Conservation (phyloP, 2,888 invertebrate species). For the Electrophaes corylata region DNA sequence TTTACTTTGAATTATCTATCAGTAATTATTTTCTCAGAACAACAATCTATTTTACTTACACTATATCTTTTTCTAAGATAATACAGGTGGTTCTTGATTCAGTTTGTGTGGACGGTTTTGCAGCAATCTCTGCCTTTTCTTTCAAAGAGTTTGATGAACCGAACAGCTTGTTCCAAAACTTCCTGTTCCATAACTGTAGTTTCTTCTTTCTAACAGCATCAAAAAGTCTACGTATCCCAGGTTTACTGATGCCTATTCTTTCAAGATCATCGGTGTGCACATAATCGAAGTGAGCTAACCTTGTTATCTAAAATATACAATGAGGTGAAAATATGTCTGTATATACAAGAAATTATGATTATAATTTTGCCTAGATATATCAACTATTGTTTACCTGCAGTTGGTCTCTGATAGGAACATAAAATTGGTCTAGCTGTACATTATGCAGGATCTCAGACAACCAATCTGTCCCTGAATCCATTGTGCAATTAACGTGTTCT, state of each 20-base stretch:
- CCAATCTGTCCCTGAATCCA: conserved; percentile 88
- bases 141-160: conserved; percentile 74
- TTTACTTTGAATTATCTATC: not conserved
- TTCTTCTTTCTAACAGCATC: conserved; percentile 96
- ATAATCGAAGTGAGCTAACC: conserved; percentile 97
- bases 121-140: conserved; percentile 79
- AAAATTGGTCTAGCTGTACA: conserved; percentile 96
- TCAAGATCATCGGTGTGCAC: conserved; percentile 98
- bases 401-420: conserved; percentile 94
- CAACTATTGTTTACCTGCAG: conserved; percentile 86
- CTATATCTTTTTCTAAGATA: conserved; percentile 93
- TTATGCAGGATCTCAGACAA: conserved; percentile 93
- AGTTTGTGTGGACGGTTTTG: conserved; percentile 59
- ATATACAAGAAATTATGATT: not conserved
- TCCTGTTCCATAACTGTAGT: conserved; percentile 91
- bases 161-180: conserved; percentile 92
- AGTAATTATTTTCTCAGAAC: not conserved
- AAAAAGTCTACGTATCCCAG: conserved; percentile 94
- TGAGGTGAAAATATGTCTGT: not conserved
- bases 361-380: not conserved
- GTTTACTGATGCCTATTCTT: conserved; percentile 96
- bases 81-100: conserved; percentile 88
- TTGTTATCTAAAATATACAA: conserved; percentile 88
- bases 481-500: conserved; percentile 47
- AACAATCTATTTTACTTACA: conserved; percentile 60